Percentiles rank a stretch among this genome's conserved stretches.
These are phyloP conservation scores for Helarctos malayanus DNA, from an alignment of 2,797 vertebrate species.

Conservation along the genomic window DNA sequence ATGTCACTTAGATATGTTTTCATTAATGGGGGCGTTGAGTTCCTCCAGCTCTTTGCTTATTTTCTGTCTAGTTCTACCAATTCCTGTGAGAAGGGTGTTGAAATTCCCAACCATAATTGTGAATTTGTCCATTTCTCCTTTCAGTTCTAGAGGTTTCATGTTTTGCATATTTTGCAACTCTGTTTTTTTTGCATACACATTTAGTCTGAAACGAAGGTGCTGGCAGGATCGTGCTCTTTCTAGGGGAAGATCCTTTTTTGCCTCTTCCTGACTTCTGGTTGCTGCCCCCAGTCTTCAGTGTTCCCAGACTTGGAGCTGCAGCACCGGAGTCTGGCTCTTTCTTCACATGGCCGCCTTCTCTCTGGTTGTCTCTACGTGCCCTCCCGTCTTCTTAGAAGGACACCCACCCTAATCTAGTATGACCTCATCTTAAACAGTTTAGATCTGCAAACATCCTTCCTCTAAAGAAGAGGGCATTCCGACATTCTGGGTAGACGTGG, in stretches of 20 bases:
- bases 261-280: neutral
- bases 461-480: neutral
- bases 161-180: neutral
- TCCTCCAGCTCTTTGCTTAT: neutral
- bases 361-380: neutral
- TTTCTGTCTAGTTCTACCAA: neutral
- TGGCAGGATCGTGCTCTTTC: neutral
- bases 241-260: neutral
- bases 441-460: neutral
- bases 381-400: neutral
- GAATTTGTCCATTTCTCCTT: neutral
- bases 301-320: neutral
- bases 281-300: neutral
- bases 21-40: neutral
- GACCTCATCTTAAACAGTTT: neutral
- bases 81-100: neutral
- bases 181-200: neutral
- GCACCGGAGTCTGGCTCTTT: neutral
- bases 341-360: neutral
- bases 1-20: neutral
- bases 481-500: neutral
- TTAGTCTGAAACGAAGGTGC: slow-evolving; percentile 8
- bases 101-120: neutral
- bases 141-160: neutral
- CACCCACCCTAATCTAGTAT: neutral